Base-by-base conservation (phyloP, 2,888 invertebrate genomes). In the Orthosia gothica region DNA sequence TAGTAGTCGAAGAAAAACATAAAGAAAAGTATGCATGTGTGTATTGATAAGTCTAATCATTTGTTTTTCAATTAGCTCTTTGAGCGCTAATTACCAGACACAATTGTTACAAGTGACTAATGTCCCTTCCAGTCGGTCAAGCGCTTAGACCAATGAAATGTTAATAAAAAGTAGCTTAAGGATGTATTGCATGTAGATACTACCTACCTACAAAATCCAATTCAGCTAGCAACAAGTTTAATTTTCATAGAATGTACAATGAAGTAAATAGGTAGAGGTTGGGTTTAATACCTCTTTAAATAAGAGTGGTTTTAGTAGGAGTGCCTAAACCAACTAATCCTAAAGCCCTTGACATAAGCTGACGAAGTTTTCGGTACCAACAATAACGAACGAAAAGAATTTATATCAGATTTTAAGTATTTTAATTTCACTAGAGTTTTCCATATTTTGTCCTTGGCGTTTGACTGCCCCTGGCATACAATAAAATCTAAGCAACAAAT, bases 381-480 rank as follows among this genome's bases (percentile, higher is more conserved):
- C 47, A 50, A 66, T 62, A n/a, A 59, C 40, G 40, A 74, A 20
- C 49, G 54, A 61, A 71, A 81, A 23, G 55, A 68, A 71, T 71
- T 75, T 70, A 55, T 66, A 55, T 55, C n/a, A 70, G 57, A 9
- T 80, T 74, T 59, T 23, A 73, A 74, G 72, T 50, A 66, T 69
- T 76, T 73, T 65, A 65, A 76, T 74, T 64, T 82, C 3, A 26
- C 20, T 32, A n/a, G 61, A 69, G 16, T 59, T 54, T 20, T 20
- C 18, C 13, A 5, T 32, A 12, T 18, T 40, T 40, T n/a, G 13
- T 40, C 58, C n/a, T 40, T 32, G n/a, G n/a, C n/a, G n/a, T n/a
- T 40, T 59, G 58, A 40, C n/a, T n/a, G 32, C 32, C 32, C 32
- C 32, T 52, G 18, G n/a, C n/a, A 12, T 54, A 5, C 20, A 54